Evolutionary conservation across 2,113 vertebrate species (phyloP).

Genomic region (Notothenia coriiceps): DNA sequence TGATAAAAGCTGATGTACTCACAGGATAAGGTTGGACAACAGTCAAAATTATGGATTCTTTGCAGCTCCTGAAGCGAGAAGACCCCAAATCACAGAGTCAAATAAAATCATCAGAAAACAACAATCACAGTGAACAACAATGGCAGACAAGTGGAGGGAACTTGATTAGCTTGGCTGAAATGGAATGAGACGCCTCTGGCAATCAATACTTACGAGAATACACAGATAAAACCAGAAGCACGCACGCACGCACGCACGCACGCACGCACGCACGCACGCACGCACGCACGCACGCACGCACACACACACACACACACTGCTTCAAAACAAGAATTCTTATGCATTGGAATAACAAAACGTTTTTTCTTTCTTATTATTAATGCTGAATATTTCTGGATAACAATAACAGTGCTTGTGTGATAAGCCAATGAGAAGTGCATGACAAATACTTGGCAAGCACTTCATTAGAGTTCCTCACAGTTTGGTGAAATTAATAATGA

Average conservation of each 20-base stretch:
- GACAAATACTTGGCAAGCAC: background rate
- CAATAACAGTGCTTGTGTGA: too few relatives aligned
- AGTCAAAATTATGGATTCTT: constrained; percentile 96
- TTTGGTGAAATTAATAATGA: background rate
- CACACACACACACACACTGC: constrained; percentile 5
- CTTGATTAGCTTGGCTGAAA: constrained; percentile 39
- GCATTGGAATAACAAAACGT: background rate
- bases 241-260: background rate
- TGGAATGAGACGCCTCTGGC: constrained; percentile 45
- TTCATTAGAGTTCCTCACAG: background rate
- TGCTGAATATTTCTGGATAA: constrained; percentile 7
- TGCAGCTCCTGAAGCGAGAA: constrained; percentile 92
- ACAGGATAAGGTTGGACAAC: constrained; percentile 97
- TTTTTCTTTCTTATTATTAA: constrained; percentile 2
- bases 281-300: constrained; percentile 1
- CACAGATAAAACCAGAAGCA: constrained; percentile 9
- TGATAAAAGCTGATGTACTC: constrained; percentile 76
- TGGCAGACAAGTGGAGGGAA: constrained; percentile 12
- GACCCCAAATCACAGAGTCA: constrained; percentile 35
- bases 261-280: constrained; percentile 3
- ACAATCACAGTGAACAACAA: background rate
- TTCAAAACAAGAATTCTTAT: background rate
- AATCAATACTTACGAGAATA: background rate
- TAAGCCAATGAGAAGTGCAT: constrained; percentile 13
- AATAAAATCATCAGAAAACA: background rate